Percentiles rank a stretch among this genome's conserved stretches.
Conservation (phyloP, 2,797 vertebrate species). For the Odontamblyopus rebecca region DNA sequence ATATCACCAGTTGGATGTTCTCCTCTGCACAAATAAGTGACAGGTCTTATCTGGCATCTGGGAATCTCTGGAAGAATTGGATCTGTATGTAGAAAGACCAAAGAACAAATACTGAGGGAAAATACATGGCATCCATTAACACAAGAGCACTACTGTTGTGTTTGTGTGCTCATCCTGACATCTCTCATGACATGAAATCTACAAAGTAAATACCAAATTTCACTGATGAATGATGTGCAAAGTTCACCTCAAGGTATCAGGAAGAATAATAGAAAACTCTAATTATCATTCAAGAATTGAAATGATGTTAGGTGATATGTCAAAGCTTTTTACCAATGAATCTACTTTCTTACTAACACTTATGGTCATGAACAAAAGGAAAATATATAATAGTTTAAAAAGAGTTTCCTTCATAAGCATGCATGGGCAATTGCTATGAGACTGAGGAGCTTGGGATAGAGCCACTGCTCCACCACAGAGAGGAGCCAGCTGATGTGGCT, state of each 20-base stretch:
- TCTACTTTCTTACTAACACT: too few relatives aligned
- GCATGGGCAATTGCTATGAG: too few relatives aligned
- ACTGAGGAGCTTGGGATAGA: neutral
- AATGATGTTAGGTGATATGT: neutral
- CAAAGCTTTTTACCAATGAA: neutral
- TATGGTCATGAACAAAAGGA: too few relatives aligned
- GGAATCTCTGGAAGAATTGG: constrained; percentile 45
- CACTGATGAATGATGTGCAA: neutral
- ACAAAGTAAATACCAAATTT: constrained; percentile 5
- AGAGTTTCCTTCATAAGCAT: too few relatives aligned
- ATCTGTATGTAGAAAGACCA: constrained; percentile 54
- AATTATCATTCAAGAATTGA: too few relatives aligned
- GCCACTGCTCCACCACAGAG: neutral
- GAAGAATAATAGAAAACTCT: too few relatives aligned
- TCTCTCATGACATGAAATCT: constrained; percentile 21
- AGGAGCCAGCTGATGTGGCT: neutral
- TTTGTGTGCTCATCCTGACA: constrained; percentile 26
- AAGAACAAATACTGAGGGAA: constrained; percentile 55
- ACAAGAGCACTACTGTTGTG: constrained; percentile 47
- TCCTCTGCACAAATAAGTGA: constrained; percentile 29
- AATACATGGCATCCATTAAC: constrained; percentile 52
- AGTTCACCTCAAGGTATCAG: neutral
- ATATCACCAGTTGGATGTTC: constrained; percentile 66
- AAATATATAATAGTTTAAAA: too few relatives aligned
- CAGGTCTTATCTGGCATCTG: constrained; percentile 61